A percentile compares a stretch with the other conserved stretches of the same genome.
These are phyloP conservation scores for Ischnus inquisitorius DNA, from an alignment of 2,888 invertebrate species.

Conservation along the genomic window DNA sequence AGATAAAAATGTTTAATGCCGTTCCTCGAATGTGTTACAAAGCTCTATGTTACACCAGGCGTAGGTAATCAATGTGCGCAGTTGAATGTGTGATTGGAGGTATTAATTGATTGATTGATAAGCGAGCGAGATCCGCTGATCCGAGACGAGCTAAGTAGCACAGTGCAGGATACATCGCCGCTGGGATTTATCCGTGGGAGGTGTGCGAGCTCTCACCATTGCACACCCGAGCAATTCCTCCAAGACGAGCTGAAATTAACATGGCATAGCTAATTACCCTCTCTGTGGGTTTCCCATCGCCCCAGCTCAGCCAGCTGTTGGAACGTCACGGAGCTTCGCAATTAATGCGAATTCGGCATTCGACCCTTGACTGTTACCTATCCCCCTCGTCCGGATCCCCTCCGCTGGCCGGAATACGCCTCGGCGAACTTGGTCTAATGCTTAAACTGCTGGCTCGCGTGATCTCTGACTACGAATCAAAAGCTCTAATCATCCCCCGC, in stretches of 20 bases:
- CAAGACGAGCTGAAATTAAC: conserved; percentile 51
- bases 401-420: not conserved
- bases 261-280: conserved; percentile 53
- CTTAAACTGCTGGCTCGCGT: conserved; percentile 9
- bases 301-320: conserved; percentile 2
- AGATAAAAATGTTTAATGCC: not conserved
- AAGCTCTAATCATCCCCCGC: conserved; percentile 32
- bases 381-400: not conserved
- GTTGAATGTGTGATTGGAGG: not conserved
- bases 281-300: conserved; percentile 26
- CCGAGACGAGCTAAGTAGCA: conserved; percentile 8
- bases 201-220: conserved; percentile 4
- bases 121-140: not conserved
- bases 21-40: not conserved
- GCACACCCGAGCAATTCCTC: conserved; percentile 36
- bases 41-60: not conserved
- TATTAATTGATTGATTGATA: conserved; percentile 22
- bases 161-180: not conserved
- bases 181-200: not conserved
- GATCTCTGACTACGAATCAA: conserved; percentile 28
- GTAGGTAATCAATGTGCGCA: not conserved
- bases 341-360: conserved; percentile 47
- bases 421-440: conserved; percentile 8
- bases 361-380: conserved; percentile 11
- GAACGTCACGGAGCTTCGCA: conserved; percentile 46